Base-by-base conservation (phyloP, 2,888 invertebrate genomes). In the Andrena hattorfiana region DNA sequence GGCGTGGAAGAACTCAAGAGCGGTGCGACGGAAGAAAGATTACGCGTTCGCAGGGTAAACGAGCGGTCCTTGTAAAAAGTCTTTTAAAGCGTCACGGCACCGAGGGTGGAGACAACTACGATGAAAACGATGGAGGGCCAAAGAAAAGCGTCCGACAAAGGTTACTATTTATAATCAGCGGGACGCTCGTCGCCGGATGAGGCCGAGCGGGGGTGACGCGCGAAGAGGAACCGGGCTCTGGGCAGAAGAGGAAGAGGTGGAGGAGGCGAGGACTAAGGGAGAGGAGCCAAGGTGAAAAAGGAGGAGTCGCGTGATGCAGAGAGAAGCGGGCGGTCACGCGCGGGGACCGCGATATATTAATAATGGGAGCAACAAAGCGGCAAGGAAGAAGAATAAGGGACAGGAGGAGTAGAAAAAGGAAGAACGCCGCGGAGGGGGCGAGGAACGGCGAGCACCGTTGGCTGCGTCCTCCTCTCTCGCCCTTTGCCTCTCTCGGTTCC, bases 131-230 rank as follows among this genome's bases (percentile, higher is more conserved):
- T 85, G 89, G 86, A 87, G 75, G 85, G 83, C 88, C 90, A 90
- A 91, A 91, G 89, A 91, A 91, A 90, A 90, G 84, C 86, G 87
- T 88, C 90, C 92, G 93, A 93, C 92, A 93, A 93, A 93, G 93
- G 89, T 91, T 92, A 93, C 93, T 93, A 93, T 93, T 93, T 93
- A 93, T 93, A 93, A 92, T 92, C 92, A 89, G 85, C 73, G 83
- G 79, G 74, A 70, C 81, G 80, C 78, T 76, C 83, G 87, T 69
- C 82, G 82, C 86, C 89, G 87, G 86, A 89, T 85, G 89, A 63
- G 20, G 23, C 63, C 69, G 62, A 63, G 85, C 81, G 86, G 84
- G 87, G 85, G 84, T 88, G 88, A 88, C 76, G 77, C 62, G 60
- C 71, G 59, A 62, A 51, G 69, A 75, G 54, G 73, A 72, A n/a